phyloP scores from a whole-genome alignment of 1,140 invertebrate species.

The Hydropsyche tenuis region DNA sequence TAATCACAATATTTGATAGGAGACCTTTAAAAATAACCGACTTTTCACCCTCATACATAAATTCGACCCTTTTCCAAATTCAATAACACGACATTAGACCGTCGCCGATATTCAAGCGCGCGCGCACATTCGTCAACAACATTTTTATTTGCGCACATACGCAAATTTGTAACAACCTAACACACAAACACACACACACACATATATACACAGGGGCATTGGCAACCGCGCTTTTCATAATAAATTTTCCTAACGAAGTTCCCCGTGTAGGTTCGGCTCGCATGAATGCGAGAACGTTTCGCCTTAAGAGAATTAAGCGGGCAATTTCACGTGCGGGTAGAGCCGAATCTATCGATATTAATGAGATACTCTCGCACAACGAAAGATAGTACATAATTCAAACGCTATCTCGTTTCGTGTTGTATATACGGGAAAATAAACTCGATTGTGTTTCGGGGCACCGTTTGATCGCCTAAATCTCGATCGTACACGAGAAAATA shows the following conservation, averaged over 20 bases:
- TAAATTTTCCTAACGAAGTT: neutral
- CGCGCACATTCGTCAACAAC: neutral
- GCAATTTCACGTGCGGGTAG: slow-evolving; percentile 7
- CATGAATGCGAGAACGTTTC: neutral
- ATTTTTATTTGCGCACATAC: neutral
- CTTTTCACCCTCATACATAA: neutral
- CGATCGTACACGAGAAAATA: no score
- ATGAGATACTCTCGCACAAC: neutral
- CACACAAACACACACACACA: neutral
- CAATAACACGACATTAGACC: neutral
- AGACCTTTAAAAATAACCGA: neutral
- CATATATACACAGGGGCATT: neutral
- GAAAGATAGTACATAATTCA: slow-evolving; percentile 4
- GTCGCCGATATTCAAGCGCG: neutral
- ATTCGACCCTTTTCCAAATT: slow-evolving; percentile 12
- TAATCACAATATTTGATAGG: neutral
- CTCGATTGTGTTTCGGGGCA: no score
- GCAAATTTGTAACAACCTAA: neutral
- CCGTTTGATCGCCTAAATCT: no score
- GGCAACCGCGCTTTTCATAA: neutral
- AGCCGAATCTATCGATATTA: slow-evolving; percentile 12
- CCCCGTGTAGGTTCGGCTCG: neutral
- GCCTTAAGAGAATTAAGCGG: slow-evolving; percentile 3
- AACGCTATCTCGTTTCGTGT: neutral
- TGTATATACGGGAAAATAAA: no score